Conservation (phyloP, 2,113 vertebrate species). For the Pristiophorus japonicus region DNA sequence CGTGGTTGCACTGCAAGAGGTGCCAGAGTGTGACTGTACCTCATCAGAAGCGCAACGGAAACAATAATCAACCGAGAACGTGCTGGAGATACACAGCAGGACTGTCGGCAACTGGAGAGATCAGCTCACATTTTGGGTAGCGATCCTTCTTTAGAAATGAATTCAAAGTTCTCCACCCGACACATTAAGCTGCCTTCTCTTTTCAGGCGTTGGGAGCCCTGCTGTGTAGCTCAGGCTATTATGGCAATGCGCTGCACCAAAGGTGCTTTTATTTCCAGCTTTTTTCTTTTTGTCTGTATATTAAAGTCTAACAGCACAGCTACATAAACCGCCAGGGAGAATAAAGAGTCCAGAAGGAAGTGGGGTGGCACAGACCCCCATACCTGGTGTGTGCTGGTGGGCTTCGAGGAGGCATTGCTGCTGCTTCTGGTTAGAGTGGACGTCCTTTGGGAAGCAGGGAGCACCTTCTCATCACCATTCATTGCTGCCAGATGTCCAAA, state of each 20-base stretch:
- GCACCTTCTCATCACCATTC: slow-evolving; percentile 63
- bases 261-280: background rate
- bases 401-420: slow-evolving; percentile 72
- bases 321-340: background rate
- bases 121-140: background rate
- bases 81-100: background rate
- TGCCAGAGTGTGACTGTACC: background rate
- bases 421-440: slow-evolving; percentile 57
- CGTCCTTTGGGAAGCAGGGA: slow-evolving; percentile 49
- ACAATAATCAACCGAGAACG: background rate
- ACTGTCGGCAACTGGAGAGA: background rate
- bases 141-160: background rate
- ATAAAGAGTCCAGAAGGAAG: background rate
- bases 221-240: background rate
- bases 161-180: background rate
- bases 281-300: background rate
- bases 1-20: background rate
- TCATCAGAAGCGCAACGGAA: background rate
- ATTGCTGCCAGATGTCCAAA: slow-evolving; percentile 47
- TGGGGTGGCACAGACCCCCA: background rate
- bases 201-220: background rate
- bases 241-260: too few species aligned
- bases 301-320: background rate
- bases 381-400: slow-evolving; percentile 59
- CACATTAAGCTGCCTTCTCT: background rate